Base-by-base conservation (phyloP, 2,797 vertebrate species). In the Gephyroberyx darwinii region DNA sequence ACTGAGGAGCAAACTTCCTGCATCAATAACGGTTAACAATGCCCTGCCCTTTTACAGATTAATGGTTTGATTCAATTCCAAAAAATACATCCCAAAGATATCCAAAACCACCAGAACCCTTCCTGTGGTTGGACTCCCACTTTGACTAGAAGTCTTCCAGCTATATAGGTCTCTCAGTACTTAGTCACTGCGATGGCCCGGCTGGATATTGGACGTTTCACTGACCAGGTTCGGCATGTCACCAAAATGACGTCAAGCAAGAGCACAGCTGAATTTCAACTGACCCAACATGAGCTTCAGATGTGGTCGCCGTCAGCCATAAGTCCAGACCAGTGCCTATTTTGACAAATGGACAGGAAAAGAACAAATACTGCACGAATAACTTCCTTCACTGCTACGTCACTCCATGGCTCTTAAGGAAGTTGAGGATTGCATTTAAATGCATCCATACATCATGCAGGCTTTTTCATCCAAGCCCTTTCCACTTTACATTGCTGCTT, bases 241-340 rank as follows among this genome's bases (percentile, higher is more conserved):
- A 75, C 51, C 76, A 65, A 16, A 20, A 22, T 78, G 67, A 75
- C 53, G 43, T 82, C 70, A 79, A 41, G 58, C 43, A 0, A 62
- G 56, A 65, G 71, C 68, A 69, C 75, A 82, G 86, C 79, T 84
- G 86, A 80, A 80, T 73, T 61, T 67, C 43, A 35, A n/a, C 66
- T 45, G 54, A 64, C 69, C 81, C 76, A 65, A 16, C 64, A 9
- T 1, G 0, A 22, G 22, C 80, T 74, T 88, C 65, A 74, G 76
- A 86, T 90, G 88, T 89, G 89, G 90, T 88, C 2, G 45, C 35
- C 0, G 65, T 63, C 47, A 33, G 48, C 71, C 73, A 73, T 62
- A 77, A 61, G 57, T 58, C 41, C 59, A 22, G 55, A 75, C 69
- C 82, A 78, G 53, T 13, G 65, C 55, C 67, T 71, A 13, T 77